Percentiles rank a stretch among this genome's conserved stretches.
phyloP scores from a whole-genome alignment of 2,888 invertebrate species.

The Agonum fuliginosum region DNA sequence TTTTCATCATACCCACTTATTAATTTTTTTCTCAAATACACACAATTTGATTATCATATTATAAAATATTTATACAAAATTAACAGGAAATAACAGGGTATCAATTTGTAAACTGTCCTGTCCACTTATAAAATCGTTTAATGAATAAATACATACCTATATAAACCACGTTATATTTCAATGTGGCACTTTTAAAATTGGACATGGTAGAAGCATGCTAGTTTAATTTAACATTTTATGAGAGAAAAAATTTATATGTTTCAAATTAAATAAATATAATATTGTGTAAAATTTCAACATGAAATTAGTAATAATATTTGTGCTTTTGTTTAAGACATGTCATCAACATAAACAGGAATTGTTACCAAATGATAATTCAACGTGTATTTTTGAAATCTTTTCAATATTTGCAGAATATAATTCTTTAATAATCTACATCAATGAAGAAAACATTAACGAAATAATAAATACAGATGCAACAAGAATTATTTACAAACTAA shows the following conservation, averaged over 20 bases:
- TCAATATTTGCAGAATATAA: constrained; percentile 15
- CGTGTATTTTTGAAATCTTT: not conserved
- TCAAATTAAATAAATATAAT: too few relatives aligned
- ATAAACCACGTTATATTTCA: too few relatives aligned
- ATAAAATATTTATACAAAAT: not conserved
- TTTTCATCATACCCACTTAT: too few relatives aligned
- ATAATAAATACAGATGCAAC: not conserved
- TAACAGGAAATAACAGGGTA: not conserved
- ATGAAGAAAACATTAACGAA: not conserved
- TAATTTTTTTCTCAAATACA: not conserved
- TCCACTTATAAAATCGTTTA: not conserved
- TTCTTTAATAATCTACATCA: constrained; percentile 17
- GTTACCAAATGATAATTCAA: not conserved
- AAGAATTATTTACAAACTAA: not conserved
- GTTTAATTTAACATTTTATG: not conserved
- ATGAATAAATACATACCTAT: not conserved
- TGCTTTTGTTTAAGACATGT: not conserved
- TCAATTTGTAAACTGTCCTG: not conserved
- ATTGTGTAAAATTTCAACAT: not conserved
- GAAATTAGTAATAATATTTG: not conserved
- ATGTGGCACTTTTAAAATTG: too few relatives aligned
- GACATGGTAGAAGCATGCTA: too few relatives aligned
- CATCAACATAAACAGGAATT: not conserved
- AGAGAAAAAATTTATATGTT: not conserved
- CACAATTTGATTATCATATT: not conserved